These are phyloP conservation scores for Bambusicola thoracicus DNA, from an alignment of 2,113 vertebrate genomes.

Conservation along the genomic window DNA sequence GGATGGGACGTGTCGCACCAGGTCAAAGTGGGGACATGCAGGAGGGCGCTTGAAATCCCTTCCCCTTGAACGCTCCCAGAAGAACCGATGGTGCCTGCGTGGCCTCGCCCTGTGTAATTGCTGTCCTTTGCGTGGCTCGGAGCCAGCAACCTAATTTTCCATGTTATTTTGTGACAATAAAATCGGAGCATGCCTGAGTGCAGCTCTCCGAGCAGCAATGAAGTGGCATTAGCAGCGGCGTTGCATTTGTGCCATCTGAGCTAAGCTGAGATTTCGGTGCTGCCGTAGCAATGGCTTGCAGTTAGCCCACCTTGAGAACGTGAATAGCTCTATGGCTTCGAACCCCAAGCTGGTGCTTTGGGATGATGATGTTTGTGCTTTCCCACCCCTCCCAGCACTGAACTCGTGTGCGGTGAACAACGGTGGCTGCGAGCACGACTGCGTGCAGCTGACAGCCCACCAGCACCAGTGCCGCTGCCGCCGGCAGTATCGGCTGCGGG, in stretches of 20 bases:
- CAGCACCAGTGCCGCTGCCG: constrained; percentile 89
- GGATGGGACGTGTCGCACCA: not conserved
- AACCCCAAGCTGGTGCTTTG: too few relatives aligned
- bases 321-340: not conserved
- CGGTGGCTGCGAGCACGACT: constrained; percentile 91
- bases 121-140: accelerated
- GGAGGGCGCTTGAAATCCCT: not conserved
- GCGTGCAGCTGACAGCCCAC: constrained; percentile 82
- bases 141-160: not conserved
- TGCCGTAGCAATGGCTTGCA: accelerated
- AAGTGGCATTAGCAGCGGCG: not conserved
- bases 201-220: not conserved
- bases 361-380: not conserved
- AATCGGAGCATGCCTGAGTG: accelerated
- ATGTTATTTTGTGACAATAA: not conserved
- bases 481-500: constrained; percentile 78
- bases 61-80: not conserved
- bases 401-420: constrained; percentile 86
- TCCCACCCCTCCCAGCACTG: constrained; percentile 73
- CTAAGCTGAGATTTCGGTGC: not conserved
- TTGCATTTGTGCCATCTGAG: not conserved
- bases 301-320: accelerated
- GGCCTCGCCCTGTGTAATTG: accelerated
- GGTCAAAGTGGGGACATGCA: accelerated
- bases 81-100: not conserved